Percentiles rank a stretch among this genome's conserved stretches.
Conservation (phyloP, 2,888 invertebrate genomes). For the Oscheius sp. region DNA sequence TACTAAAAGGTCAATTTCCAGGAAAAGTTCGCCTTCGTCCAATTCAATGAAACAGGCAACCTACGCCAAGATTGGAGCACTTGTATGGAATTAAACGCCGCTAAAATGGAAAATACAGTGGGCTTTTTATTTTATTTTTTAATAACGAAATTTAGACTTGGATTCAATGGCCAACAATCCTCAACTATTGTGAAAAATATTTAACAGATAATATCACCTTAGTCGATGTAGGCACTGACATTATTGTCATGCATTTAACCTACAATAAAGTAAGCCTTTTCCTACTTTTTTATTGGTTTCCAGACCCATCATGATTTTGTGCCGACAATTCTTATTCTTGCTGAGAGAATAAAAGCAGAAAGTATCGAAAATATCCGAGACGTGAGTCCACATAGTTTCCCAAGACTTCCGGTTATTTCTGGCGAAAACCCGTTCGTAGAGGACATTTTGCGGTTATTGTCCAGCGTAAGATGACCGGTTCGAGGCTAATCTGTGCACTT, state of each 20-base stretch:
- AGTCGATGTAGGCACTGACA: too few species aligned
- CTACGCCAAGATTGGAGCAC: neutral
- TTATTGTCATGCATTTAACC: too few species aligned
- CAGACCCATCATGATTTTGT: too few species aligned
- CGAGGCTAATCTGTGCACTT: too few species aligned
- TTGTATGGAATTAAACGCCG: neutral
- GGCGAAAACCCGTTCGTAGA: too few species aligned
- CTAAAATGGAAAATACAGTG: neutral
- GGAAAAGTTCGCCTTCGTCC: neutral
- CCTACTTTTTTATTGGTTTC: neutral
- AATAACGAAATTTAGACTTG: neutral
- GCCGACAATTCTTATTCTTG: neutral
- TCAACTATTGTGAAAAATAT: conserved; percentile 2
- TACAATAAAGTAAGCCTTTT: too few species aligned
- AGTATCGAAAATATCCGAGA: neutral
- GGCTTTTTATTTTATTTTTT: too few species aligned
- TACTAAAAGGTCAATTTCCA: too few species aligned
- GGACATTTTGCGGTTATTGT: too few species aligned
- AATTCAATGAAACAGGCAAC: neutral
- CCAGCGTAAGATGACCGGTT: too few species aligned
- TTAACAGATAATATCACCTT: neutral
- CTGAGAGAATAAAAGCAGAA: neutral
- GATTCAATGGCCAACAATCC: conserved; percentile 5
- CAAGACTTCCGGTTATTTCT: too few species aligned
- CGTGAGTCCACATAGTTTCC: neutral